Evolutionary conservation across 2,888 invertebrate species (phyloP).

Genomic region (Cataglyphis cursor): DNA sequence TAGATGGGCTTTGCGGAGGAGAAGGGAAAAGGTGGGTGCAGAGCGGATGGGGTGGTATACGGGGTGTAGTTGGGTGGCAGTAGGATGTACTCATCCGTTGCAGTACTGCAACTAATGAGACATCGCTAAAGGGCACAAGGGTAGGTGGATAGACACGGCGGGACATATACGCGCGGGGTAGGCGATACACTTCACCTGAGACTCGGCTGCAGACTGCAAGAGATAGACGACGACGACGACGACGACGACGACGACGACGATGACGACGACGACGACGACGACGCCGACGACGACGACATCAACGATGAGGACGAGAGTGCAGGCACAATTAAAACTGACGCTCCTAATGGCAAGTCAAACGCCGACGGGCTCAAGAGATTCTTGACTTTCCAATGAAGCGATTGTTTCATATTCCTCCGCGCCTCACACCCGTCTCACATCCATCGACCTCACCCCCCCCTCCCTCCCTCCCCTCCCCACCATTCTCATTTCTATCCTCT

Average conservation of each 20-base stretch:
- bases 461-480: background rate
- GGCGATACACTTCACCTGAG: slow-evolving; percentile 86
- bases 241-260: slow-evolving; percentile 27
- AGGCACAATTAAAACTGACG: slow-evolving; percentile 87
- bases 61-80: slow-evolving; percentile 74
- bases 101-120: slow-evolving; percentile 87
- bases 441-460: slow-evolving; percentile 61
- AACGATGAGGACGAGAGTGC: slow-evolving; percentile 81
- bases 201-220: slow-evolving; percentile 82
- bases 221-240: slow-evolving; percentile 80
- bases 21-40: slow-evolving; percentile 69
- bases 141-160: slow-evolving; percentile 80
- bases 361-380: slow-evolving; percentile 86
- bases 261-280: slow-evolving; percentile 65
- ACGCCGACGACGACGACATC: slow-evolving; percentile 74
- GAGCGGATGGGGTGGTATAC: slow-evolving; percentile 44
- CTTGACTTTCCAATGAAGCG: slow-evolving; percentile 87
- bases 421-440: slow-evolving; percentile 75
- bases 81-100: slow-evolving; percentile 85
- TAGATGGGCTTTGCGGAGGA: slow-evolving; percentile 62
- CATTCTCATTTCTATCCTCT: slow-evolving; percentile 59
- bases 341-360: slow-evolving; percentile 87
- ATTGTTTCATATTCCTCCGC: slow-evolving; percentile 86
- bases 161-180: slow-evolving; percentile 81
- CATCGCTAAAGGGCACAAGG: slow-evolving; percentile 86